Evolutionary conservation across 1,140 invertebrate genomes (phyloP).

Genomic region (Pectinophora gossypiella): DNA sequence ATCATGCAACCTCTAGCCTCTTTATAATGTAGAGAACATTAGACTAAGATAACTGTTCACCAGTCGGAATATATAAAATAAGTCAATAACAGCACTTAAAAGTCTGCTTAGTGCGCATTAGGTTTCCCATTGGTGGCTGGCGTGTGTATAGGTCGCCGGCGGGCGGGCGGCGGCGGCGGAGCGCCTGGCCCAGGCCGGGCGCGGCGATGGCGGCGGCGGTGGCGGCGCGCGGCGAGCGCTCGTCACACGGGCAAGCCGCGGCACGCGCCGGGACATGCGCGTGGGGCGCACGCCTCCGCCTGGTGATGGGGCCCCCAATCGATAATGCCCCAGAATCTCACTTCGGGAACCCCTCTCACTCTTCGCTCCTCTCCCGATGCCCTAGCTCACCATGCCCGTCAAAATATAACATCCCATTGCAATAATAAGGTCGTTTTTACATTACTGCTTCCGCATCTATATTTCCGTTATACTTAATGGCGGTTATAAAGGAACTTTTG

Average conservation of each 20-base stretch:
- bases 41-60: no score
- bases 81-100: no score
- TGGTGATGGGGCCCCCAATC: conserved; percentile 58
- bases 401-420: conserved; percentile 58
- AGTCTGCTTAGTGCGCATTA: no score
- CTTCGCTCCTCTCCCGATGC: conserved; percentile 39
- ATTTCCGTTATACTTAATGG: conserved; percentile 43
- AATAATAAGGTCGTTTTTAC: conserved; percentile 58
- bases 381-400: conserved; percentile 31
- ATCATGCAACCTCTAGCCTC: no score
- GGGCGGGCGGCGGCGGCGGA: neutral
- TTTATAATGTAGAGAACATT: no score
- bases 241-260: conserved; percentile 9
- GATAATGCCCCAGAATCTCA: conserved; percentile 66
- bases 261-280: conserved; percentile 43
- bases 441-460: conserved; percentile 31
- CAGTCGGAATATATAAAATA: no score
- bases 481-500: conserved; percentile 48
- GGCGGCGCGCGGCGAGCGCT: conserved; percentile 6
- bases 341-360: conserved; percentile 36
- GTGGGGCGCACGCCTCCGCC: conserved; percentile 26
- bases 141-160: neutral
- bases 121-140: no score
- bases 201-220: conserved; percentile 1
- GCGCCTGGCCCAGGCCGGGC: neutral